Evolutionary conservation across 2,888 invertebrate genomes (phyloP), one percentile per base, ranked within the genome.

Genomic region (Parapristionchus giblindavisi): DNA sequence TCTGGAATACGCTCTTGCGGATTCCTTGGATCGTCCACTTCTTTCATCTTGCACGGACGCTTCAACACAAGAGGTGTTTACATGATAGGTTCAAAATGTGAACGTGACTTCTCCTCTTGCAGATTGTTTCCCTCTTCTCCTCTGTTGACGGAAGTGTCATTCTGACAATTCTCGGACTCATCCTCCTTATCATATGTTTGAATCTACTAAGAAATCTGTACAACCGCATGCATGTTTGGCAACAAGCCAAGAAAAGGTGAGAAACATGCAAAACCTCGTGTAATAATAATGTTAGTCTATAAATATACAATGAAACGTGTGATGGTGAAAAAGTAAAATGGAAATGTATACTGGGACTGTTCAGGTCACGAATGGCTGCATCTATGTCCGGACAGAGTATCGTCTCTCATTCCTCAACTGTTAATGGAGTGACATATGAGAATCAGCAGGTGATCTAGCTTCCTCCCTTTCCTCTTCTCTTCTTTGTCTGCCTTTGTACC

Each of bases 161-260:
- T 17, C 43, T 75, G 3, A 70, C 75, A 21, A 52, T 77, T 17
- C 52, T 77, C 14, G 29, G 71, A 8, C 51, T 71, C 38, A 56
- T 82, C 38, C 52, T 61, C 17, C 29, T 79, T 32, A 65, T 63
- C 72, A 63, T 76, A 21, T 51, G 77, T 17, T 52, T 80, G 36
- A 56, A 56, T 27, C 76, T 76, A 52, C 72, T 82, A 51, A 76
- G 81, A 27, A 70, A 73, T 29, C 17, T 79, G 34, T 83, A 82
- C 56, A 56, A 77, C 61, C 72, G 79, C 24, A 77, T 83, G 27
- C 80, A 82, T 60, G 79, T 83, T 61, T 84, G 83, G 83, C 83
- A 83, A 27, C 81, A 83, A 54, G 75, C 81, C 14, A 83, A 82
- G 73, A 60, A 77, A 34, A 72, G 82, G 82, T 82, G 27, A 63